Base-by-base conservation (phyloP, 53 echinoderm and acorn worm genomes). In the Arbacia lixula region DNA sequence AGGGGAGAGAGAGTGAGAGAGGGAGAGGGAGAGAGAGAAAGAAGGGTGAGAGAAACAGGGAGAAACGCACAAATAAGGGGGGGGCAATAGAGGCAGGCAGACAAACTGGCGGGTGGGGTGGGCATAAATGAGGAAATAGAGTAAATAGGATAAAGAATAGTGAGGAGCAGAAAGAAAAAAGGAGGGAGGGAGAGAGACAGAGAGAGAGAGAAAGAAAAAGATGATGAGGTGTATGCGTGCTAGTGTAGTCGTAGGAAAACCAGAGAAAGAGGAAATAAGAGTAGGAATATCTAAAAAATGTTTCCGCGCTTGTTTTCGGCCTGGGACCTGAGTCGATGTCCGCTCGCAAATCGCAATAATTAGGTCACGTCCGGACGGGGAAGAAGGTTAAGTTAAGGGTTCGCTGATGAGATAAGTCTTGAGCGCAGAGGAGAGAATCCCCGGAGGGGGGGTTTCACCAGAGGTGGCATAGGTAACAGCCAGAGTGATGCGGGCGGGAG, bases 301-400 rank as follows among this genome's bases (percentile, higher is more conserved):
- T 74, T 74, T 74, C 74, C 74, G 74, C 74, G 53, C 49, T 74
- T 53, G 53, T 74, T 74, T 74, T 74, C 74, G 74, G 33, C 74
- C 20, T 16, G 74, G 53, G 74, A 74, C 52, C 35, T 53, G 51
- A 52, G 21, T n/a, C 53, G 24, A 34, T 20, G 74, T 74, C 74
- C 74, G 74, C 35, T 53, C 52, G 74, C 33, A 53, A 53, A 74
- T 74, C 53, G 74, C 8, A 74, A 17, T 74, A 74, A 74, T 74
- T 14, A 53, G 74, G 74, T 53, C 74, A 74, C 19, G 10, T 74
- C 74, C 74, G 8, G 74, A 31, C 14, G 26, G 42, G 34, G 74
- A 31, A 19, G 52, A 33, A 30, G 53, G n/a, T 50, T 72, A 24
- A 32, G 52, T 51, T 74, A 3, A 34, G 32, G 27, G 74, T 74